Base-by-base conservation (phyloP, 2,888 invertebrate species). In the Hyles lineata region DNA sequence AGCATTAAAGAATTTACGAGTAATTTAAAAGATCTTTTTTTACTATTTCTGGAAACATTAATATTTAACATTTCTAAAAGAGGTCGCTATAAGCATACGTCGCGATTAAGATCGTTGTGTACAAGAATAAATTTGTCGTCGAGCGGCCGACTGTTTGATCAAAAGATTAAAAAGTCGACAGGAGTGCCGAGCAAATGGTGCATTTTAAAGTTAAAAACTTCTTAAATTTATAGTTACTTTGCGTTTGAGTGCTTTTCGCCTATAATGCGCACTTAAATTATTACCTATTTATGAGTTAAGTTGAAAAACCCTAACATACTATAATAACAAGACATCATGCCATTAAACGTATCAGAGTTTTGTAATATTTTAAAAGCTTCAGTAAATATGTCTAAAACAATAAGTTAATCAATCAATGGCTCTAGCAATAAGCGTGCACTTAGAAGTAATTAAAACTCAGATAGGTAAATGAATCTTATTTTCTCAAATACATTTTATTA, bases 101-200 rank as follows among this genome's bases (percentile, higher is more conserved):
- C 58, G 19, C 72, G 91, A 91, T 92, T 88, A 90, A 85, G 85
- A 92, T 92, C 91, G 87, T 80, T 82, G 88, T 87, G 86, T 89
- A 88, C 90, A 86, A 86, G 90, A 92, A 92, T 92, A 91, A 92
- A 91, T 91, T 92, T 92, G 90, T 91, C 91, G 88, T 87, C 91
- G 86, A 86, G 85, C 85, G 83, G 78, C 80, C 84, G 83, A 78
- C 85, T 90, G 90, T 92, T 92, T 92, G 92, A 92, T 92, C 90
- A 87, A 87, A 85, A 91, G 92, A 92, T 92, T 92, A 92, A 89
- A 89, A 90, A 89, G 83, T 86, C 86, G 83, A 83, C 85, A 84
- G 85, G 83, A 83, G 85, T 79, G 80, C 77, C 80, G 78, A 84
- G 87, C 87, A 87, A 90, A 89, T 88, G 89, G 87, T 85, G 87